Percentiles rank a stretch among this genome's conserved stretches.
Evolutionary conservation across 92 coral and sea anemone species (phyloP).

Genomic region (Epizoanthus rinbou): DNA sequence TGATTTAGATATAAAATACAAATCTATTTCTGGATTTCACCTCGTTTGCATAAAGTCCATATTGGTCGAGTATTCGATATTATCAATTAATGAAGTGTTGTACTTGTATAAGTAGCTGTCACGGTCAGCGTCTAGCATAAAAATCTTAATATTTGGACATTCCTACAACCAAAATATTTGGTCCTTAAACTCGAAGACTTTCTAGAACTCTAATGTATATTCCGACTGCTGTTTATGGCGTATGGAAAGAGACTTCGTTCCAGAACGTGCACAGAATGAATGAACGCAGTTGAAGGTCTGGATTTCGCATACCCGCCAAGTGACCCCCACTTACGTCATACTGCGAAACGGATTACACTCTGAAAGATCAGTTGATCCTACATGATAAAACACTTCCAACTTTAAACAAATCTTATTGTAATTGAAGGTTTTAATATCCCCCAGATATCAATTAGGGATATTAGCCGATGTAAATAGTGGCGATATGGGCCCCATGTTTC

Average conservation of each 20-base stretch:
- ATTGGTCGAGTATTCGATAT: neutral
- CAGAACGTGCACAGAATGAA: neutral
- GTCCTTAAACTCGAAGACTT: neutral
- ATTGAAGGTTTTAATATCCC: conserved; percentile 13
- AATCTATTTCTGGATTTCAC: neutral
- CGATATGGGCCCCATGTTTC: conserved; percentile 1
- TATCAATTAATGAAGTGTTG: neutral
- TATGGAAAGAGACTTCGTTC: neutral
- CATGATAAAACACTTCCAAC: neutral
- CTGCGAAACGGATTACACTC: neutral
- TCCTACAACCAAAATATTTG: neutral
- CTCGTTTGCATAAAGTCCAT: neutral
- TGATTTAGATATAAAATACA: no score
- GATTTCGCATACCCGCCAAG: neutral
- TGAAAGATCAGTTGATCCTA: neutral
- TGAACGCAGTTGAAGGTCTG: neutral
- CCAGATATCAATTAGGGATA: conserved; percentile 33
- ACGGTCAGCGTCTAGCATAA: no score
- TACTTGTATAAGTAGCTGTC: neutral
- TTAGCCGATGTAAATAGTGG: neutral
- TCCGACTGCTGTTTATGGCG: neutral
- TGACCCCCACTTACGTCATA: conserved; percentile 11
- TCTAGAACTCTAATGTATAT: neutral
- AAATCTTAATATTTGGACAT: no score
- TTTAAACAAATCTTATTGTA: conserved; percentile 7